Conservation (phyloP, 2,113 vertebrate genomes). For the Caracal caracal region DNA sequence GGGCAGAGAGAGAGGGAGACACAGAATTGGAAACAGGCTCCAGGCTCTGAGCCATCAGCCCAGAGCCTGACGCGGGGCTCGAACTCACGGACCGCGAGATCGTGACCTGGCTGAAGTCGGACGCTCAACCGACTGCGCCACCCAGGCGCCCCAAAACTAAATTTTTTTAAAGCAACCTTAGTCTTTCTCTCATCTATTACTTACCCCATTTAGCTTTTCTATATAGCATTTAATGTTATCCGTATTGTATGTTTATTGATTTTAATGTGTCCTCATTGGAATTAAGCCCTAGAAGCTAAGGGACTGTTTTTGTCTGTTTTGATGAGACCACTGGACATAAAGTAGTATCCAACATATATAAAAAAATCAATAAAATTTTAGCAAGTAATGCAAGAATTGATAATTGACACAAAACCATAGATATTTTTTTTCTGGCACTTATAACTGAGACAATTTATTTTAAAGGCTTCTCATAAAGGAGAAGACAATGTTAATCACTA, state of each 20-base stretch:
- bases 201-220: not conserved
- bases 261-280: not conserved
- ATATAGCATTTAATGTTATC: not conserved
- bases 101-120: too few species aligned
- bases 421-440: not conserved
- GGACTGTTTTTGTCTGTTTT: not conserved
- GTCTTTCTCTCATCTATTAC: not conserved
- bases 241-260: not conserved
- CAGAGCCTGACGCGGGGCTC: too few species aligned
- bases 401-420: not conserved
- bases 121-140: too few species aligned
- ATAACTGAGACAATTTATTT: not conserved
- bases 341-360: not conserved
- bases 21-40: too few species aligned
- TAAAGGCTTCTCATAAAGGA: not conserved
- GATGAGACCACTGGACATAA: not conserved
- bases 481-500: not conserved
- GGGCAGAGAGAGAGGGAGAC: too few species aligned
- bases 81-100: too few species aligned
- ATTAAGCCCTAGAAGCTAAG: not conserved
- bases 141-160: too few species aligned
- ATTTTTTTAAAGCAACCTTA: not conserved
- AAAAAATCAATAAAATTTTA: not conserved
- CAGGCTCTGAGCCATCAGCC: too few species aligned
- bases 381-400: not conserved